Conservation (phyloP, 2,888 invertebrate species). For the Zaprionus lineosus region DNA sequence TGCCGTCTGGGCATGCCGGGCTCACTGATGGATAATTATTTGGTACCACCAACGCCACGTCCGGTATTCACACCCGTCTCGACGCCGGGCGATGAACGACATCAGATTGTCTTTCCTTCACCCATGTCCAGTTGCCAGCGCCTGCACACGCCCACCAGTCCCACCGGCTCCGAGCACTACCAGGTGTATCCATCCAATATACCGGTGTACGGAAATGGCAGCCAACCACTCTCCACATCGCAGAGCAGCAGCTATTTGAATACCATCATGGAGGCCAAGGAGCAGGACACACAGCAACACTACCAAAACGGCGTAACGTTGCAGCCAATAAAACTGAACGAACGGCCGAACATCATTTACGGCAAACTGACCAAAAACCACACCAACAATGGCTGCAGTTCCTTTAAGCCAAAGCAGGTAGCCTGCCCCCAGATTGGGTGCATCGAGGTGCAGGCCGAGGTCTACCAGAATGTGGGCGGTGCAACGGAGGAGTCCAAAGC, state of each 20-base stretch:
- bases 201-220: constrained; percentile 79
- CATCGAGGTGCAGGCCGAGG: constrained; percentile 79
- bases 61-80: constrained; percentile 83
- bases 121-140: constrained; percentile 79
- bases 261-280: constrained; percentile 82
- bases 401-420: constrained; percentile 80
- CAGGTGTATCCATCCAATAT: constrained; percentile 83
- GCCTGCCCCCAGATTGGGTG: constrained; percentile 72
- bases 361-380: constrained; percentile 80
- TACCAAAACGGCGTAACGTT: constrained; percentile 77
- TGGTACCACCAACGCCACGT: constrained; percentile 86
- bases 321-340: constrained; percentile 82
- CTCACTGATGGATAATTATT: constrained; percentile 85
- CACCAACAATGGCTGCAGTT: constrained; percentile 74
- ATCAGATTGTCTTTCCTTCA: constrained; percentile 80
- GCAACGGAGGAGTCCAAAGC: constrained; percentile 32
- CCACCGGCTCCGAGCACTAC: constrained; percentile 80
- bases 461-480: constrained; percentile 77
- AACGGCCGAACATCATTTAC: constrained; percentile 81
- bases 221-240: constrained; percentile 69
- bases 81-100: constrained; percentile 82
- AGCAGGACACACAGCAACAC: constrained; percentile 71
- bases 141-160: constrained; percentile 81
- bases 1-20: constrained; percentile 80
- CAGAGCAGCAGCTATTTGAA: constrained; percentile 81